A percentile compares a stretch with the other conserved stretches of the same genome.
Evolutionary conservation across 2,113 vertebrate genomes (phyloP).

Genomic region (Sapayoa aenigma): DNA sequence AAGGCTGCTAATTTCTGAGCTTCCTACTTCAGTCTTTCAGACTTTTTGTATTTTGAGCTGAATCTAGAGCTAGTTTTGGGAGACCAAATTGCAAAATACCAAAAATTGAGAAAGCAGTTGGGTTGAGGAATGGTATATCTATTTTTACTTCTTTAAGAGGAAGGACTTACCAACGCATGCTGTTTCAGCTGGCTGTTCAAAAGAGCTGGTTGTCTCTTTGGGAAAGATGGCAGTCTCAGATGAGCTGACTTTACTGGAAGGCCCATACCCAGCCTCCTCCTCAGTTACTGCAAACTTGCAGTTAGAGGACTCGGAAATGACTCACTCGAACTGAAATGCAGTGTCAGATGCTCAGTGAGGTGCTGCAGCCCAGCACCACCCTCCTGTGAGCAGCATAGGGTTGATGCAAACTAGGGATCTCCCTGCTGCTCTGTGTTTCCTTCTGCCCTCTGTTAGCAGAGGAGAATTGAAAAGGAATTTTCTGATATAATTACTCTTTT

Average conservation of each 20-base stretch:
- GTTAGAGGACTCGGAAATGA: not conserved
- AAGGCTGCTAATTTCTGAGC: not conserved
- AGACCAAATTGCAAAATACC: not conserved
- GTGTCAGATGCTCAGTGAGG: not conserved
- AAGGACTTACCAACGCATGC: not conserved
- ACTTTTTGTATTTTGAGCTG: not conserved
- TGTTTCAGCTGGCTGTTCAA: not conserved
- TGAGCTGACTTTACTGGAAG: conserved; percentile 31
- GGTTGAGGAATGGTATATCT: not conserved
- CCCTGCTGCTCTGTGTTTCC: not conserved
- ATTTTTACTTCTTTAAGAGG: not conserved
- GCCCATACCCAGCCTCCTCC: not conserved
- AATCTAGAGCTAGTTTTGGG: not conserved
- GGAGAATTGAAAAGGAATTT: not conserved
- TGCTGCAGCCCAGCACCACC: not conserved
- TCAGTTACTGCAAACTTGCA: not conserved
- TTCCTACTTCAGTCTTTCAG: not conserved
- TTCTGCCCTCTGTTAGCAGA: not conserved
- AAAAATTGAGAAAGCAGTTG: not conserved
- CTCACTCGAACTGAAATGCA: not conserved
- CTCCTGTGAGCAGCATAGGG: not conserved
- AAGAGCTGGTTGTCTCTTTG: not conserved
- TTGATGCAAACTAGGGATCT: not conserved
- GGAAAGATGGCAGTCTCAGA: not conserved
- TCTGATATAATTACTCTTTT: not conserved